Conservation (phyloP, 2,113 vertebrate species). For the Carettochelys insculpta region DNA sequence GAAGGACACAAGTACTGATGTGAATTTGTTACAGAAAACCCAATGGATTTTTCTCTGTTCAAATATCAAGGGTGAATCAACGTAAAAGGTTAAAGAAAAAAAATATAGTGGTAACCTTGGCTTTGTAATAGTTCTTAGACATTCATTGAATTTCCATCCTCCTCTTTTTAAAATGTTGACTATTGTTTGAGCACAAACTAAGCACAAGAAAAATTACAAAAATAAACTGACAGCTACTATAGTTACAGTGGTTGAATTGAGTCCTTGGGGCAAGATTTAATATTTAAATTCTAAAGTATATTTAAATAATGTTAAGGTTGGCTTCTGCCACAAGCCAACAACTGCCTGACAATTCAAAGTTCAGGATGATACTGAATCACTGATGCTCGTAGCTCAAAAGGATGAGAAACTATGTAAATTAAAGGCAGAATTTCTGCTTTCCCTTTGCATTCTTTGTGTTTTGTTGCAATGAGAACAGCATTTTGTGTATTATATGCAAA, state of each 20-base stretch:
- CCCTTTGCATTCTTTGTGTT: background rate
- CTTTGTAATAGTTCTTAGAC: background rate
- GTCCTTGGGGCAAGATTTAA: constrained; percentile 6
- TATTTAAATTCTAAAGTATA: background rate
- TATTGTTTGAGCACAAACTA: background rate
- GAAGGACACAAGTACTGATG: background rate
- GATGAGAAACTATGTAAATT: constrained; percentile 20
- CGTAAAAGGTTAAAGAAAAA: background rate
- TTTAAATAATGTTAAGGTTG: constrained; percentile 18
- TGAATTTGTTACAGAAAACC: background rate
- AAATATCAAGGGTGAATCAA: background rate
- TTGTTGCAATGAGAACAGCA: background rate
- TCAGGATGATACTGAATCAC: constrained; percentile 37
- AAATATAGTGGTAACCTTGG: background rate
- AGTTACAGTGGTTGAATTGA: background rate
- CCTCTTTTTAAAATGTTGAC: background rate
- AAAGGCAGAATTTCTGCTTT: constrained; percentile 37
- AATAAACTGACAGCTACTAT: background rate
- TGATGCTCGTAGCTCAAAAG: constrained; percentile 14
- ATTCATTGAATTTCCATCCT: background rate
- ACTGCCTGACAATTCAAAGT: constrained; percentile 37
- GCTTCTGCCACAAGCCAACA: constrained; percentile 16
- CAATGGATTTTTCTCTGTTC: background rate
- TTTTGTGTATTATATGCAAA: constrained; percentile 18
- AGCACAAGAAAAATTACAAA: background rate